Evolutionary conservation across 2,888 invertebrate species (phyloP).

Genomic region (Pseudococcus longispinus): DNA sequence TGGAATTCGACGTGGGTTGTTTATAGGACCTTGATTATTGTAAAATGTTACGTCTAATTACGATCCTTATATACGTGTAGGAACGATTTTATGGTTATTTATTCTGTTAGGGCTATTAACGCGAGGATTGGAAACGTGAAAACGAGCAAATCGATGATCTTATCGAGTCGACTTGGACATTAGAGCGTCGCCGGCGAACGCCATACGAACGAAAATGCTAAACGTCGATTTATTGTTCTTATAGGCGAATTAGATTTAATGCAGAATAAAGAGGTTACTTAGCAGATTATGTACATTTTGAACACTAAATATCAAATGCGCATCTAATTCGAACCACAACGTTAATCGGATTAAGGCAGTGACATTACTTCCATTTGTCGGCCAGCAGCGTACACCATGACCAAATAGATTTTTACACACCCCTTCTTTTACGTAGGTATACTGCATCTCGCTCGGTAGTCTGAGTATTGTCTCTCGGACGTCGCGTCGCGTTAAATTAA

Average conservation of each 20-base stretch:
- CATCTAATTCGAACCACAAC: conserved; percentile 37
- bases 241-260: conserved; percentile 40
- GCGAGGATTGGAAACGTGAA: not conserved
- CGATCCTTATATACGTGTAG: not conserved
- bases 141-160: not conserved
- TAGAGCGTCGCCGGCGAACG: not conserved
- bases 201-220: not conserved
- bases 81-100: not conserved
- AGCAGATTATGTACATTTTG: conserved; percentile 17
- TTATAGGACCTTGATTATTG: not conserved
- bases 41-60: not conserved
- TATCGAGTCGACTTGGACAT: not conserved
- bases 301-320: conserved; percentile 33
- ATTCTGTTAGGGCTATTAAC: not conserved
- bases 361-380: conserved; percentile 33
- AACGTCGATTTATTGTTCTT: conserved; percentile 32
- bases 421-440: not conserved
- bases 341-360: conserved; percentile 26
- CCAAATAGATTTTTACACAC: conserved; percentile 21
- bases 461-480: not conserved
- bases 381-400: not conserved
- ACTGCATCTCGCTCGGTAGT: not conserved
- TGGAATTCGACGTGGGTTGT: not conserved
- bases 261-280: conserved; percentile 13
- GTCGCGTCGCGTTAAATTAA: not conserved